Conservation (phyloP, 2,797 vertebrate species). For the Chanos chanos region DNA sequence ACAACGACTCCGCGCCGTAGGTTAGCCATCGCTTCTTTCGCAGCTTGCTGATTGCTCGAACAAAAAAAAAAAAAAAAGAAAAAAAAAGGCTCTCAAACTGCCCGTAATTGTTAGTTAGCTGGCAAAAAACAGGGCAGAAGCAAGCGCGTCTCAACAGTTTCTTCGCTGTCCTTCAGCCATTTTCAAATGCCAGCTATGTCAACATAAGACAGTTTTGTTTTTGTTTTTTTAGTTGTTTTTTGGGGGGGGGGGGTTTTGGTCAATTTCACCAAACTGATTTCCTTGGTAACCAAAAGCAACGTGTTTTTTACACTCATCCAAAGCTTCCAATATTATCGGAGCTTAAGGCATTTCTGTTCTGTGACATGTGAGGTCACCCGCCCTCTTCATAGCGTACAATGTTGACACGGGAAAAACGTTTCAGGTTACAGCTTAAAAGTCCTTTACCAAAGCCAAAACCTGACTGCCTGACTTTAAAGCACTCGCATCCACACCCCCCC, state of each 20-base stretch:
- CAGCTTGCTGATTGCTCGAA: too few species aligned
- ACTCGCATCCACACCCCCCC: not conserved
- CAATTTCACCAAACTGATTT: too few species aligned
- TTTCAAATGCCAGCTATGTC: conserved; percentile 39
- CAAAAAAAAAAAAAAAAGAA: conserved; percentile 5
- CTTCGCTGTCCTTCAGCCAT: conserved; percentile 8
- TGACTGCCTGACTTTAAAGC: not conserved
- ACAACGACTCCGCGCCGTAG: too few species aligned
- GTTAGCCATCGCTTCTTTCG: too few species aligned
- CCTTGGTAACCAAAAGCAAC: conserved; percentile 36
- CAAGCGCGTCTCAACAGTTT: conserved; percentile 16
- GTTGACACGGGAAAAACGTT: conserved; percentile 1
- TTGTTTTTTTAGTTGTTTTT: conserved; percentile 14
- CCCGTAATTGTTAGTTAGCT: not conserved
- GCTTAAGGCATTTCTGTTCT: conserved; percentile 11
- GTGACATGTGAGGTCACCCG: conserved; percentile 18
- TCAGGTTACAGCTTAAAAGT: not conserved
- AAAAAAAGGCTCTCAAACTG: not conserved
- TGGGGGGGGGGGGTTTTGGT: too few species aligned
- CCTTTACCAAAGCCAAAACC: not conserved
- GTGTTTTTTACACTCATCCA: conserved; percentile 31
- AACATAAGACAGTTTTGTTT: conserved; percentile 31
- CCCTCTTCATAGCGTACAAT: not conserved
- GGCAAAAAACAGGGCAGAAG: conserved; percentile 6
- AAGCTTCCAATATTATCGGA: conserved; percentile 19